These are phyloP conservation scores for Acipenser ruthenus DNA, from an alignment of 2,797 vertebrate genomes.

Conservation along the genomic window DNA sequence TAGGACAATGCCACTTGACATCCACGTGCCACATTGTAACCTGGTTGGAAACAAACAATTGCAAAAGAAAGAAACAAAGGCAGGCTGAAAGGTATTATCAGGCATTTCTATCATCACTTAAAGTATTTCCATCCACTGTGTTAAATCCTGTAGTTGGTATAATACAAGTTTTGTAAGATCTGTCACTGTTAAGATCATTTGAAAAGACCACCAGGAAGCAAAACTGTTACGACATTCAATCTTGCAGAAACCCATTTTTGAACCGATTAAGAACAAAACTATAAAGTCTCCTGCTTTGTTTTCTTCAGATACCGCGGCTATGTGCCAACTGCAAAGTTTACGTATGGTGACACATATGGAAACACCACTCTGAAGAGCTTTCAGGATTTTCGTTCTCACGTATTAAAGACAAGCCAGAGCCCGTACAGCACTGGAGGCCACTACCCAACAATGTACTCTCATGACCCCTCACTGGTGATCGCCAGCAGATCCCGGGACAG, in stretches of 20 bases:
- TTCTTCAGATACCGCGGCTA: constrained; percentile 42
- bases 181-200: neutral
- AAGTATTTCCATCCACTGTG: no score
- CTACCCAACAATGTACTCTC: constrained; percentile 43
- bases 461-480: constrained; percentile 15
- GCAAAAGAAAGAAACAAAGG: no score
- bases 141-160: neutral
- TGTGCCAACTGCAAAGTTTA: constrained; percentile 29
- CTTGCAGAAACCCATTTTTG: neutral
- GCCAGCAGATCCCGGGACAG: neutral
- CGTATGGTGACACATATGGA: constrained; percentile 40
- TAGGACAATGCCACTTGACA: no score
- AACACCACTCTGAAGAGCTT: constrained; percentile 42
- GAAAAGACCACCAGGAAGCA: neutral
- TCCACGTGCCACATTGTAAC: no score
- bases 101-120: no score
- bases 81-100: no score
- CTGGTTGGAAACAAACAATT: no score
- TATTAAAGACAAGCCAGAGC: constrained; percentile 27
- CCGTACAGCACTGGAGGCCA: constrained; percentile 27
- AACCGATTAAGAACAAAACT: neutral
- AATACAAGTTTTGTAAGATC: neutral
- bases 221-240: no score
- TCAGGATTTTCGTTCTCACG: constrained; percentile 33
- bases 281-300: neutral